Evolutionary conservation across 2,113 vertebrate genomes (phyloP).

Genomic region (Elgaria multicarinata): DNA sequence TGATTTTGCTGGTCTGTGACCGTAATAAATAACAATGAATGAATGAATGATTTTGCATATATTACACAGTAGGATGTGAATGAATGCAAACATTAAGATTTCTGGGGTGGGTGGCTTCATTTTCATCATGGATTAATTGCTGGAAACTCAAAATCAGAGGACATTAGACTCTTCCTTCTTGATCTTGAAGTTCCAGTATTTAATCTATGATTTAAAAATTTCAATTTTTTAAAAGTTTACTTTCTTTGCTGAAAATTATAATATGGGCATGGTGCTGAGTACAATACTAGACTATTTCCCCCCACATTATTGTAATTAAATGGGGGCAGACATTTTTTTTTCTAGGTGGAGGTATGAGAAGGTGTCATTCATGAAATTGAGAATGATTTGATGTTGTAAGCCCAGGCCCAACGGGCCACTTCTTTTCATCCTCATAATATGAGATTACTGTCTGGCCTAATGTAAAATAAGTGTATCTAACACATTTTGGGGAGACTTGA

Average conservation of each 20-base stretch:
- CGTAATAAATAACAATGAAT: no score
- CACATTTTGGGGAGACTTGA: neutral
- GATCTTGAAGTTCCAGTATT: neutral
- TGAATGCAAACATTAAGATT: neutral
- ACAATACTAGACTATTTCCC: neutral
- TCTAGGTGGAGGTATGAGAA: neutral
- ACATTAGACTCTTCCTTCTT: neutral
- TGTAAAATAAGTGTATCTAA: neutral
- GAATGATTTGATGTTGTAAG: neutral
- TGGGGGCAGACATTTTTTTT: neutral
- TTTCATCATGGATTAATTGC: neutral
- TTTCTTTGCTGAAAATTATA: neutral
- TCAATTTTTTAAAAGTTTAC: no score
- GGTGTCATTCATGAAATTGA: neutral
- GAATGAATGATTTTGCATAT: neutral
- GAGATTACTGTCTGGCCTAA: neutral
- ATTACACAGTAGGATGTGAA: neutral
- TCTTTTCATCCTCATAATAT: neutral
- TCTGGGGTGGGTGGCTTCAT: neutral
- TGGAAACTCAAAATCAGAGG: neutral
- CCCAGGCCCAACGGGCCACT: no score
- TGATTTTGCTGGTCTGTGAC: no score
- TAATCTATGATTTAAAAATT: neutral
- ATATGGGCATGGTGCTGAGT: neutral
- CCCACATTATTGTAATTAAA: neutral